Base-by-base conservation (phyloP, 2,888 invertebrate genomes). In the Falcaria lacertinaria region DNA sequence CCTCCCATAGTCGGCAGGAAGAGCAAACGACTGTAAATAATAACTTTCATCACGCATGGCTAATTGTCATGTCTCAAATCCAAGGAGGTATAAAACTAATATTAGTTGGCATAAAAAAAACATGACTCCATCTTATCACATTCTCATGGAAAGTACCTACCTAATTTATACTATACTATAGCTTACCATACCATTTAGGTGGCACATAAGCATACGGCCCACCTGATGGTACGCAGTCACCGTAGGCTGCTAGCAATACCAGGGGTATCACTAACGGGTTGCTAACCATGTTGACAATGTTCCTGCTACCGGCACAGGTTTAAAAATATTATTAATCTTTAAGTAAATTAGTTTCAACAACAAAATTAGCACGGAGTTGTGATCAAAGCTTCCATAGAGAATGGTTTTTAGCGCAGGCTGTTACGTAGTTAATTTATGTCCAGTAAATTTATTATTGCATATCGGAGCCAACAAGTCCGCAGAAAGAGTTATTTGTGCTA, bases 361-460 rank as follows among this genome's bases (percentile, higher is more conserved):
- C 42, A 35, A 11, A 11, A 28, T 11, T 28, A 28, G 11, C 7
- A 11, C 11, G 8, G 3, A 11, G 11, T 7, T 53, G 41, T 44
- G 39, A 36, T 48, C 55, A 41, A 48, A 50, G 54, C 52, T 56
- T 66, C 64, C 54, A 43, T 50, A 43, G 44, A 53, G 41, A 52
- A 52, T 52, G 54, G 60, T 64, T 64, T 67, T 62, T 64, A 73
- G 57, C 59, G 50, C 47, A 52, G 52, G 48, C 59, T 52, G 45
- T 57, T 54, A 66, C 69, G 63, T 62, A 68, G 61, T 74, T 70
- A 74, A 76, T 74, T 70, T 71, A 68, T 65, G 54, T 56, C 46
- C 60, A 51, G 57, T 60, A 60, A 68, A 75, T 76, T 76, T 75
- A 78, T 73, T 71, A 73, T 67, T 58, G 60, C 58, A 60, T 53